These are phyloP conservation scores for Melieria picta DNA, from an alignment of 2,888 invertebrate species.

Conservation along the genomic window DNA sequence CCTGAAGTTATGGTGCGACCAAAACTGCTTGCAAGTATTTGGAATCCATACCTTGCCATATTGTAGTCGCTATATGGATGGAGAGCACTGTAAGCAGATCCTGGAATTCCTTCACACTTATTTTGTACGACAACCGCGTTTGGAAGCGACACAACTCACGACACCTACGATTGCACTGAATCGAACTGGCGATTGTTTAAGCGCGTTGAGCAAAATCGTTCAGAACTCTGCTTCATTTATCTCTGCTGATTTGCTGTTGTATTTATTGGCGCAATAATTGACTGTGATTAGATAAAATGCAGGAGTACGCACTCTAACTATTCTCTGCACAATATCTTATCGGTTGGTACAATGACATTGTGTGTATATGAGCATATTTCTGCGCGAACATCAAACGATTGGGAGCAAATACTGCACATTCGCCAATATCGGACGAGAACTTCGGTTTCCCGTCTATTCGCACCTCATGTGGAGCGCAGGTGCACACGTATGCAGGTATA, in stretches of 20 bases:
- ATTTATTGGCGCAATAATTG: constrained; percentile 46
- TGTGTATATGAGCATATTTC: not conserved
- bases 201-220: constrained; percentile 26
- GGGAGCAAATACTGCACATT: not conserved
- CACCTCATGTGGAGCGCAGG: not conserved
- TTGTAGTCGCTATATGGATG: too few relatives aligned
- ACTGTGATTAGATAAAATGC: constrained; percentile 48
- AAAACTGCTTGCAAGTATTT: too few relatives aligned
- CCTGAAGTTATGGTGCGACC: too few relatives aligned
- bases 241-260: constrained; percentile 36
- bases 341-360: not conserved
- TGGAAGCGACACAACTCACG: too few relatives aligned
- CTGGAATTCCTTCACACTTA: constrained; percentile 6
- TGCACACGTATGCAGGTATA: not conserved
- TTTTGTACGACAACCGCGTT: constrained; percentile 7
- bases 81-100: too few relatives aligned
- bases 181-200: constrained; percentile 37
- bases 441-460: not conserved
- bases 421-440: not conserved
- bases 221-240: constrained; percentile 38
- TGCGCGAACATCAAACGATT: not conserved
- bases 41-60: too few relatives aligned
- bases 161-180: constrained; percentile 23
- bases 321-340: constrained; percentile 13
- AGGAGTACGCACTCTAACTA: constrained; percentile 4